Evolutionary conservation across 2,113 vertebrate species (phyloP), one percentile per base, ranked within the genome.

Genomic region (Syrmaticus mikado): DNA sequence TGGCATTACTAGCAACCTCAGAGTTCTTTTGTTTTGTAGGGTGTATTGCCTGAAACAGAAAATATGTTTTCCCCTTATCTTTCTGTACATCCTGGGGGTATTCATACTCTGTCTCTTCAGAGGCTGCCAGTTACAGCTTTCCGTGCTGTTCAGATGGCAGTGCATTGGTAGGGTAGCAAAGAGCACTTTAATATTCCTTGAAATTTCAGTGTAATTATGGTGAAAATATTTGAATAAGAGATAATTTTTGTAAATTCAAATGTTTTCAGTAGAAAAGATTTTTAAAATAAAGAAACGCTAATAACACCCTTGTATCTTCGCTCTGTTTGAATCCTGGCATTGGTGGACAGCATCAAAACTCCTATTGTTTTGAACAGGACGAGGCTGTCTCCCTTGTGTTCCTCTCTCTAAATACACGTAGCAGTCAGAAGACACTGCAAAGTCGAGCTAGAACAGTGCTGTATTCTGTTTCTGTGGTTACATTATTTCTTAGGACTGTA

Each of bases 261-360:
- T 8, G 18, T 82, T 89, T 88, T 70, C 21, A 41, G 8, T 40
- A 40, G 38, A 46, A 40, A 66, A 38, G 24, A 2, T 74, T 11
- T 86, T 79, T 92, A 83, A 67, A 71, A 32, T 78, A 68, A 75
- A 60, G 41, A 9, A 83, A 52, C 20, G 4, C 8, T 40, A 38
- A 50, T 52, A 32, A 48, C 52, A 24, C n/a, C 53, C 52, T 86
- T 25, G 32, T 68, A 22, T 8, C 91, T 30, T 86, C 57, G 52
- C 38, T 94, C 76, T 78, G 30, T 77, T 87, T 91, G 52, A 76
- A 81, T 94, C 46, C 76, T 86, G 85, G 65, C 3, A 0, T 86
- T 96, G 68, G 61, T 92, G 84, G 77, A 93, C 43, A 76, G 62
- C 74, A 68, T 96, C 81, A 96, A 93, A 90, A 90, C 89, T 89